Evolutionary conservation across 2,888 invertebrate species (phyloP).

Genomic region (Chymomyza fuscimana): DNA sequence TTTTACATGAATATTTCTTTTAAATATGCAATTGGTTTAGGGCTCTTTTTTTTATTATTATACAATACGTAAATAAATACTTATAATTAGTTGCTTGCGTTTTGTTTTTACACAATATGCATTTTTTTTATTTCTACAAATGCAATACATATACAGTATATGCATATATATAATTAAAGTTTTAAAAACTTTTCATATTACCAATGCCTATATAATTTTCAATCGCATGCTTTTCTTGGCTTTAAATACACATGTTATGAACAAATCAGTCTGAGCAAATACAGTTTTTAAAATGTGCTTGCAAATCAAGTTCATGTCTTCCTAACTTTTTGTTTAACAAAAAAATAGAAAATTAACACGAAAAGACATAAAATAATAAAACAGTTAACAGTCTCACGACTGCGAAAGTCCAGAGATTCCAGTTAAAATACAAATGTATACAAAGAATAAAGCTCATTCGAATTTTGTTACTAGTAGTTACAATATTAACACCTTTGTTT

Average conservation of each 20-base stretch:
- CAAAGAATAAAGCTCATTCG: conserved; percentile 7
- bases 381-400: neutral
- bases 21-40: conserved; percentile 42
- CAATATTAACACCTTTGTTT: neutral
- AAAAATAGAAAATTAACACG: neutral
- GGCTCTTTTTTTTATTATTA: conserved; percentile 4
- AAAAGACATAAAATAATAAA: neutral
- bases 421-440: neutral
- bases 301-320: conserved; percentile 2
- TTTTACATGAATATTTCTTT: conserved; percentile 10
- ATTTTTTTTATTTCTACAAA: conserved; percentile 31
- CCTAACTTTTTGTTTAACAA: neutral
- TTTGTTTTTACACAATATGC: too few relatives aligned
- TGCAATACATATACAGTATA: conserved; percentile 5
- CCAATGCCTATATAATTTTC: neutral
- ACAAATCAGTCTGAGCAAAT: conserved; percentile 74
- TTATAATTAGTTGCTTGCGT: conserved; percentile 44
- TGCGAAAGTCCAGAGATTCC: neutral
- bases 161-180: conserved; percentile 38
- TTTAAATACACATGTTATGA: conserved; percentile 18
- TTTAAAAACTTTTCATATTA: conserved; percentile 60
- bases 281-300: conserved; percentile 36
- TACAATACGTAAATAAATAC: conserved; percentile 53
- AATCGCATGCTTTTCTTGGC: conserved; percentile 9
- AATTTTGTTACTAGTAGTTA: neutral